Percentiles rank a stretch among this genome's conserved stretches.
Evolutionary conservation across 2,888 invertebrate genomes (phyloP).

Genomic region (Thereva unica): DNA sequence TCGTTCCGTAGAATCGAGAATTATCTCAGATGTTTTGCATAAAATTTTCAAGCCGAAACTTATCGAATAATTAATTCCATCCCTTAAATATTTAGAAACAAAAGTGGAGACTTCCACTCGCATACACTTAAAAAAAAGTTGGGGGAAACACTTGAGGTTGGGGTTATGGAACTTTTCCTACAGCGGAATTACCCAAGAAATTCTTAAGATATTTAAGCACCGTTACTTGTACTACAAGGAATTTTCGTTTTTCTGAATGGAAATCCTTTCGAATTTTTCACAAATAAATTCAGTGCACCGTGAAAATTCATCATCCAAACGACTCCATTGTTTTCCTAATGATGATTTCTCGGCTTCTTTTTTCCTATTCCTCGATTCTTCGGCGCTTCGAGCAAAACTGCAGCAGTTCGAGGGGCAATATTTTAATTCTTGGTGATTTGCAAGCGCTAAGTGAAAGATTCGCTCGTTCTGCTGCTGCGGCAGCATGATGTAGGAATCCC

Average conservation of each 20-base stretch:
- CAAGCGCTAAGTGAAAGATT: conserved; percentile 23
- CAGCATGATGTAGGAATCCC: conserved; percentile 21
- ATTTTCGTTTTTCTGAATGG: neutral
- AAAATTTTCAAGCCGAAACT: conserved; percentile 25
- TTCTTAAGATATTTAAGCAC: too few relatives aligned
- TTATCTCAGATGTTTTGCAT: conserved; percentile 32
- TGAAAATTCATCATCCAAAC: conserved; percentile 34
- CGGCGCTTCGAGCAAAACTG: conserved; percentile 18
- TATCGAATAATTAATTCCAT: conserved; percentile 30
- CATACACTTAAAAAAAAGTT: too few relatives aligned
- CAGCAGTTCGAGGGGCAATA: neutral
- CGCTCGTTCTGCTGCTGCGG: conserved; percentile 15
- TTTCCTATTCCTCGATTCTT: conserved; percentile 17
- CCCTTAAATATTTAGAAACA: neutral
- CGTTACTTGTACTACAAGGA: neutral
- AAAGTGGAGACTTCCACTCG: too few relatives aligned
- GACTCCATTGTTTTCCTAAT: conserved; percentile 3
- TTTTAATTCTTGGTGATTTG: too few relatives aligned
- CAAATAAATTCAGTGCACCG: conserved; percentile 36
- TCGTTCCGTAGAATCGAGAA: conserved; percentile 10
- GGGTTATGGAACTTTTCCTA: too few relatives aligned
- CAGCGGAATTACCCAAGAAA: too few relatives aligned
- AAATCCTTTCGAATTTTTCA: conserved; percentile 23
- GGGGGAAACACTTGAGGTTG: too few relatives aligned
- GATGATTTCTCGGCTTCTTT: conserved; percentile 18